Percentiles rank a stretch among this genome's conserved stretches.
These are phyloP conservation scores for Bovichtus diacanthus DNA, from an alignment of 2,797 vertebrate genomes.

Conservation along the genomic window DNA sequence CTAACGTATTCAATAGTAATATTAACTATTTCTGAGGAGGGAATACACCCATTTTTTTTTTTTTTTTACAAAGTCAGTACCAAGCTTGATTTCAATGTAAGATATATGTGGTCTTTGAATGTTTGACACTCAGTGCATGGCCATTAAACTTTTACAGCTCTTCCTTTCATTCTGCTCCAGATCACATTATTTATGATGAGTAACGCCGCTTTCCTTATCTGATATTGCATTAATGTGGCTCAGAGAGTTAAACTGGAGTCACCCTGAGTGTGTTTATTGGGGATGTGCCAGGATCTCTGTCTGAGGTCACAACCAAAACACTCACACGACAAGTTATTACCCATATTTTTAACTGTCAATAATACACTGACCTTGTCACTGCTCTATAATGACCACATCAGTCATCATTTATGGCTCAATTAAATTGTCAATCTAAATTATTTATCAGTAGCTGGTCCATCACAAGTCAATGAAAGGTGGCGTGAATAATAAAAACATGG, in stretches of 20 bases:
- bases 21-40: background rate
- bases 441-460: conserved; percentile 52
- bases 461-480: conserved; percentile 8
- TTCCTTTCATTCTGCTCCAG: conserved; percentile 4
- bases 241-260: conserved; percentile 22
- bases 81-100: background rate
- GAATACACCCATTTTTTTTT: background rate
- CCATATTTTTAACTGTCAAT: conserved; percentile 62
- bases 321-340: conserved; percentile 53
- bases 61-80: background rate
- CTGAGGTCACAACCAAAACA: conserved; percentile 57
- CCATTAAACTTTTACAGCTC: conserved; percentile 20
- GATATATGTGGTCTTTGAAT: background rate
- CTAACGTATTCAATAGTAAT: background rate
- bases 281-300: conserved; percentile 35
- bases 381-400: conserved; percentile 54
- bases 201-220: conserved; percentile 19
- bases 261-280: conserved; percentile 27
- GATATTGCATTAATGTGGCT: conserved; percentile 30
- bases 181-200: conserved; percentile 26
- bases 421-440: conserved; percentile 62
- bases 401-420: conserved; percentile 68
- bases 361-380: conserved; percentile 66
- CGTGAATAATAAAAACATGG: background rate
- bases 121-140: background rate